Evolutionary conservation across 1,140 invertebrate genomes (phyloP).

Genomic region (Drosophila ironensis): DNA sequence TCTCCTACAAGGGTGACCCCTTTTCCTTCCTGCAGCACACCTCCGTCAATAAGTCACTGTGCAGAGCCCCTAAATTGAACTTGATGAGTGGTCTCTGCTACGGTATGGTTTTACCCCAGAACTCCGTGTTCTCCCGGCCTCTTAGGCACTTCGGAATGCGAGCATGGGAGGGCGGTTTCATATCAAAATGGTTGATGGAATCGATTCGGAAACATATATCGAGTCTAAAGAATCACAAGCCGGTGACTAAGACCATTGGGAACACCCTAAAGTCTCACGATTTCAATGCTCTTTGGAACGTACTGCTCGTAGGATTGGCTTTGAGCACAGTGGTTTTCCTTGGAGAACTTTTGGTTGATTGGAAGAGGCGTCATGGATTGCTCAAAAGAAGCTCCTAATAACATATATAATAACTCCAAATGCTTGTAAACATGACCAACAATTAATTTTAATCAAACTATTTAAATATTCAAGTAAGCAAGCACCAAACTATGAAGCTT

Average conservation of each 20-base stretch:
- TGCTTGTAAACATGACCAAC: background rate
- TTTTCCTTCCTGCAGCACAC: slow-evolving; percentile 1
- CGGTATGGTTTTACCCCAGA: background rate
- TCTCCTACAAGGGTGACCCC: background rate
- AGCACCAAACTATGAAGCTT: too few relatives aligned
- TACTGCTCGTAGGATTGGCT: background rate
- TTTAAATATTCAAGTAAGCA: too few relatives aligned
- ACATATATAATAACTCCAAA: too few relatives aligned
- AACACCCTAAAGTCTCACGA: background rate
- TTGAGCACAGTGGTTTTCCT: background rate
- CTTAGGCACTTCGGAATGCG: background rate
- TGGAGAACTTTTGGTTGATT: background rate
- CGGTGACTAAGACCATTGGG: background rate
- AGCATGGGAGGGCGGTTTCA: background rate
- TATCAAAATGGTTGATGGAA: background rate
- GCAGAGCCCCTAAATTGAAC: background rate
- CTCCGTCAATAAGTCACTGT: background rate
- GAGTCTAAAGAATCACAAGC: background rate
- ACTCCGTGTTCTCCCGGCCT: slow-evolving; percentile 17
- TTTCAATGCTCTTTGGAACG: background rate
- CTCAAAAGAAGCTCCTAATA: too few relatives aligned
- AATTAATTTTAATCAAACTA: too few relatives aligned
- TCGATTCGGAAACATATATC: background rate
- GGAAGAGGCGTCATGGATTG: too few relatives aligned
- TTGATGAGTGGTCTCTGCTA: background rate